Conservation (phyloP, 2,113 vertebrate genomes). For the Neodon shergylaensis region DNA sequence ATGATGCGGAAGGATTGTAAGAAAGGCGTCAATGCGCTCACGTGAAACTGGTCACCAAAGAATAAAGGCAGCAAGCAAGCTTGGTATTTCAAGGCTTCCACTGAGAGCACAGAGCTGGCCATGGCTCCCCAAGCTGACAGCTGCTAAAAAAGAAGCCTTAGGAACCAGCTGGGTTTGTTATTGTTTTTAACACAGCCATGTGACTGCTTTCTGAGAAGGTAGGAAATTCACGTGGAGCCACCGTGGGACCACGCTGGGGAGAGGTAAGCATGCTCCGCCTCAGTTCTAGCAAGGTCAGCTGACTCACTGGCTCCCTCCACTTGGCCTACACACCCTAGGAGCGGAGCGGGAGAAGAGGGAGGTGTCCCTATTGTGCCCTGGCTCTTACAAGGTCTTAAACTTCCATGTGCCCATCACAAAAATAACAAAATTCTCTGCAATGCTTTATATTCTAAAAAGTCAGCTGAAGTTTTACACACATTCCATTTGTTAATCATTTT, state of each 20-base stretch:
- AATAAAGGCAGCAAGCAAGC: background rate
- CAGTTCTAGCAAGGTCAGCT: background rate
- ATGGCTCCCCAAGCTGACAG: background rate
- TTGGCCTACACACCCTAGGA: conserved; percentile 36
- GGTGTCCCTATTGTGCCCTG: background rate
- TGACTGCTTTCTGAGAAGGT: background rate
- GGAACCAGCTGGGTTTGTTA: conserved; percentile 34
- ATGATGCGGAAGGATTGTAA: background rate
- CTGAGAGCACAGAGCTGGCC: background rate
- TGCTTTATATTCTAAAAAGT: background rate
- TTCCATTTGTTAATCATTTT: background rate
- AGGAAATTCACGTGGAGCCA: conserved; percentile 44
- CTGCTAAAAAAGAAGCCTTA: conserved; percentile 5
- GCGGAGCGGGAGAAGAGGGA: conserved; percentile 38
- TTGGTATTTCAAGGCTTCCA: background rate
- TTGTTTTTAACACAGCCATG: background rate
- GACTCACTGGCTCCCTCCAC: conserved; percentile 53
- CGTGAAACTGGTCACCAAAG: background rate
- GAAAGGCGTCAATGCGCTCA: too few relatives aligned
- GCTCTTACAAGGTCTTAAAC: background rate
- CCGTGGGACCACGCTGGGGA: background rate
- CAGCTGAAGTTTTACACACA: background rate
- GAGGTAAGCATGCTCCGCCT: background rate
- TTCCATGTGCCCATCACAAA: conserved; percentile 21
- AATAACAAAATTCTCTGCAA: background rate